phyloP scores from a whole-genome alignment of 1,140 invertebrate genomes.

The Ganaspis sp. region DNA sequence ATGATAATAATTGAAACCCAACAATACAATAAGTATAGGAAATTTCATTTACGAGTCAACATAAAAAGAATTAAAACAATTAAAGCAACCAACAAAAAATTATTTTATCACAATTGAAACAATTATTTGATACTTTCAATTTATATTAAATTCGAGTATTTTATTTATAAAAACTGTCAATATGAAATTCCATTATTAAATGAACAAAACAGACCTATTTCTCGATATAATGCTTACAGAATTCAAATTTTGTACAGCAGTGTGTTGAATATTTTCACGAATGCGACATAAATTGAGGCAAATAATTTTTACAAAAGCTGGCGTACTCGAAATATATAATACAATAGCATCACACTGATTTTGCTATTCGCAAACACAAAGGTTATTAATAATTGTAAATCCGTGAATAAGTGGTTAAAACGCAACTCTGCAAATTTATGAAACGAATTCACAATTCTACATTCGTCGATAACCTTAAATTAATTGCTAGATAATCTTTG shows the following conservation, averaged over 20 bases:
- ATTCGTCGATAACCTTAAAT: not conserved
- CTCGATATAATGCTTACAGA: not conserved
- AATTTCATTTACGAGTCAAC: too few species aligned
- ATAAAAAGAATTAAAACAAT: too few species aligned
- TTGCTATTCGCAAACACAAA: not conserved
- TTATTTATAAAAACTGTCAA: too few species aligned
- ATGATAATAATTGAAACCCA: too few species aligned
- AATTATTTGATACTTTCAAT: too few species aligned
- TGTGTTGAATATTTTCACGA: not conserved
- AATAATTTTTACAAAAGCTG: slow-evolving; percentile 9
- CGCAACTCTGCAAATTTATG: not conserved
- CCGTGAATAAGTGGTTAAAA: slow-evolving; percentile 6
- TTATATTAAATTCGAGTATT: too few species aligned
- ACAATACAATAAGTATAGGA: too few species aligned
- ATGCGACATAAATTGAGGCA: not conserved
- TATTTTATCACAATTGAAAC: too few species aligned
- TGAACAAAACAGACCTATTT: not conserved
- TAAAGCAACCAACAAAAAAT: too few species aligned
- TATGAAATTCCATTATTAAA: not conserved
- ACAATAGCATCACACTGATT: not conserved
- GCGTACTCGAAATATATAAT: not conserved
- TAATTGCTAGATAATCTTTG: not conserved
- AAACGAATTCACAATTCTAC: not conserved
- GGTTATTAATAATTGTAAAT: slow-evolving; percentile 21
- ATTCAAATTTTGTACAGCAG: not conserved